A percentile compares a stretch with the other conserved stretches of the same genome.
Evolutionary conservation across 2,888 invertebrate genomes (phyloP).

Genomic region (Drosophila birchii): DNA sequence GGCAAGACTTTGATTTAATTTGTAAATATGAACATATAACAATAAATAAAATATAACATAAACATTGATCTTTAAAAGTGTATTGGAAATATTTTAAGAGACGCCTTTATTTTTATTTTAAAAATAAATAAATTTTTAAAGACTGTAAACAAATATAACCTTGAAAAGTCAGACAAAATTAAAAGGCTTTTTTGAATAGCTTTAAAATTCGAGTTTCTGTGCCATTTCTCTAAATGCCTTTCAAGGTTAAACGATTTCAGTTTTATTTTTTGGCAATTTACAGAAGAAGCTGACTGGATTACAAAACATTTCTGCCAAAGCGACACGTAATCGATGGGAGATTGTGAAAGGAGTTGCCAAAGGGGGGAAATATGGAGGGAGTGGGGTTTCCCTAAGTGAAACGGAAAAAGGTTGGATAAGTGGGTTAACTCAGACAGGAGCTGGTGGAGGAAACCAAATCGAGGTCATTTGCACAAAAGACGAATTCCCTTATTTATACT

Average conservation of each 20-base stretch:
- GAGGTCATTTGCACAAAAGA: slow-evolving; percentile 9
- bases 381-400: background rate
- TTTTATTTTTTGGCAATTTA: slow-evolving; percentile 38
- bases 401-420: slow-evolving; percentile 11
- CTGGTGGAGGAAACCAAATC: slow-evolving; percentile 4
- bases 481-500: slow-evolving; percentile 7
- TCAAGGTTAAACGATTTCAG: slow-evolving; percentile 63
- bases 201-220: background rate
- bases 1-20: background rate
- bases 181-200: background rate
- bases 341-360: slow-evolving; percentile 21
- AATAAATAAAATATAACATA: too few relatives aligned
- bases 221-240: slow-evolving; percentile 23
- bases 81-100: too few relatives aligned
- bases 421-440: slow-evolving; percentile 10
- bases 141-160: background rate
- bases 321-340: slow-evolving; percentile 47
- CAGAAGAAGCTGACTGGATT: slow-evolving; percentile 44
- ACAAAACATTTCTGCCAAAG: slow-evolving; percentile 36
- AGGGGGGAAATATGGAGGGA: background rate
- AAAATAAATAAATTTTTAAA: too few relatives aligned
- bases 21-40: too few relatives aligned
- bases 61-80: too few relatives aligned
- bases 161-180: background rate
- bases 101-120: too few relatives aligned